phyloP scores from a whole-genome alignment of 1,140 invertebrate genomes.

The Trichomalopsis sarcophagae region DNA sequence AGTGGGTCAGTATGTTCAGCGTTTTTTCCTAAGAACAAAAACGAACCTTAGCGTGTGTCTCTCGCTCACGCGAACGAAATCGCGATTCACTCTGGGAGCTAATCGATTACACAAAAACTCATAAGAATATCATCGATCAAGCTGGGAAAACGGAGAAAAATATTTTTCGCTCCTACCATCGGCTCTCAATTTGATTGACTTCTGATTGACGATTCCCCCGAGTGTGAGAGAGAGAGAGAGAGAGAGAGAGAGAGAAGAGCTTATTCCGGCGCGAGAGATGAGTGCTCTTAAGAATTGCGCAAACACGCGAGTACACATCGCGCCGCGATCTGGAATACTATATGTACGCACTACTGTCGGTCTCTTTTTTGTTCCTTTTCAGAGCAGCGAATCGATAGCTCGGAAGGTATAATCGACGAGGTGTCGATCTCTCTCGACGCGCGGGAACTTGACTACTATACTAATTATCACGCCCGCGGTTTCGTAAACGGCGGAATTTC shows the following conservation, averaged over 20 bases:
- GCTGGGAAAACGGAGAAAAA: not conserved
- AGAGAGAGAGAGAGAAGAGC: not conserved
- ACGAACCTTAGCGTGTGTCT: too few relatives aligned
- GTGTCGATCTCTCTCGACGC: not conserved
- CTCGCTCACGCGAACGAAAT: not conserved
- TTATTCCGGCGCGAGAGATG: not conserved
- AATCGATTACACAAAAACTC: not conserved
- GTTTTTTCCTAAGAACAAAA: too few relatives aligned
- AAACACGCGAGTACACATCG: not conserved
- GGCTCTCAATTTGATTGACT: not conserved
- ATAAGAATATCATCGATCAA: not conserved
- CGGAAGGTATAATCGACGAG: not conserved
- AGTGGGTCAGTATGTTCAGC: too few relatives aligned
- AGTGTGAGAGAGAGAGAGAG: too few relatives aligned
- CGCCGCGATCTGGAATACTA: not conserved
- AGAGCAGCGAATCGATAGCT: not conserved
- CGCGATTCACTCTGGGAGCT: not conserved
- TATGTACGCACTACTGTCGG: not conserved
- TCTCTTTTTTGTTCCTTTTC: too few relatives aligned
- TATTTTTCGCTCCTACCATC: not conserved
- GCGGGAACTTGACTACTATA: not conserved
- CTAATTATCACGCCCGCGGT: not conserved
- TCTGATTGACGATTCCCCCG: constrained; percentile 1
- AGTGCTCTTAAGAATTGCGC: not conserved
- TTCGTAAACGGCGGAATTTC: constrained; percentile 9